Conservation (phyloP, 2,113 vertebrate genomes). For the Crotalus helleri region DNA sequence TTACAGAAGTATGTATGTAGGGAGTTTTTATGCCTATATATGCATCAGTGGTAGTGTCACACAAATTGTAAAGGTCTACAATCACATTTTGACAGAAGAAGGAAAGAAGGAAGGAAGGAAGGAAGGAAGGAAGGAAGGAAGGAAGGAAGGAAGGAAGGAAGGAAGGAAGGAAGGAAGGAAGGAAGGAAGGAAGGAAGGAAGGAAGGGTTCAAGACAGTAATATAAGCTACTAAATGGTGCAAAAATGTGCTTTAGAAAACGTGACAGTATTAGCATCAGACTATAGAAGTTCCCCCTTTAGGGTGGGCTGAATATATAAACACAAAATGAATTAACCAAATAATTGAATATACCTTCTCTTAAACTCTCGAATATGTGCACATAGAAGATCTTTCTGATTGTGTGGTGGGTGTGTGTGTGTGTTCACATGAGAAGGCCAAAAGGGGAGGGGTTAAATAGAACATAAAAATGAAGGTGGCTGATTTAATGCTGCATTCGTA, state of each 20-base stretch:
- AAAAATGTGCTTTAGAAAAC: slow-evolving; percentile 12
- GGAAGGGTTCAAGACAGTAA: not conserved
- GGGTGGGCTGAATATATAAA: slow-evolving; percentile 62
- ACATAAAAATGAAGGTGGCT: slow-evolving; percentile 62
- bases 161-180: not conserved
- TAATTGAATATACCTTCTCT: slow-evolving; percentile 68
- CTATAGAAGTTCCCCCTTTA: slow-evolving; percentile 45
- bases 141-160: not conserved
- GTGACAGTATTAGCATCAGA: slow-evolving; percentile 41
- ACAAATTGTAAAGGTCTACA: rapidly evolving
- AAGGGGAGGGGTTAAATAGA: slow-evolving; percentile 58
- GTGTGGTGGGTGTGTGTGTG: not conserved
- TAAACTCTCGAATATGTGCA: slow-evolving; percentile 58
- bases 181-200: not conserved
- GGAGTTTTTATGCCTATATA: not conserved
- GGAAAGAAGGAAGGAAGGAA: not conserved
- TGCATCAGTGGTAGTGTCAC: not conserved
- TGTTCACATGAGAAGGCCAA: slow-evolving; percentile 23
- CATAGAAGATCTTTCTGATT: slow-evolving; percentile 16
- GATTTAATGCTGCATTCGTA: slow-evolving; percentile 58
- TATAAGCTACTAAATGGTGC: slow-evolving; percentile 14
- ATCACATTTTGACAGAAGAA: slow-evolving; percentile 21
- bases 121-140: not conserved
- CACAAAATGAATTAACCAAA: slow-evolving; percentile 71
- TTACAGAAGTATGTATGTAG: not conserved